Evolutionary conservation across 2,888 invertebrate species (phyloP), one percentile per base, ranked within the genome.

Genomic region (Poecilus cupreus): DNA sequence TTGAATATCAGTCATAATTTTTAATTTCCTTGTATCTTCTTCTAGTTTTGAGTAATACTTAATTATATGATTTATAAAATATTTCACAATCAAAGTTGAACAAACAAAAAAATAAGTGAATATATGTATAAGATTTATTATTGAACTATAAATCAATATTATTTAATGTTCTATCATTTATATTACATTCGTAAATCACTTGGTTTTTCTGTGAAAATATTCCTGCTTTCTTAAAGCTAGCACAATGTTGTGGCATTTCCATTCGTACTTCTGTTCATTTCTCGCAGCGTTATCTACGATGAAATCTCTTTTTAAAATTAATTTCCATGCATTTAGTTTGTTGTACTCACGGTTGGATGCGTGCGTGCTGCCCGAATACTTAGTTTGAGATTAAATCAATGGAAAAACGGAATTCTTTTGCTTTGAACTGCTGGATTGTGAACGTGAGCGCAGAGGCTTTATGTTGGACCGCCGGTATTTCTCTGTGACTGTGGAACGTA

Each of bases 301-400:
- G 43, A 43, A 3, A 43, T 43, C 43, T 43, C 43, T 43, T 43
- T 43, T 43, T 43, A 43, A 43, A 43, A 43, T 43, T 43, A 43
- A 43, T 43, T 39, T 43, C 43, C 43, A 43, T 43, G 43, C 43
- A 51, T 51, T 51, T 51, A 51, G 51, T 51, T 51, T 51, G 51
- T 51, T 51, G 43, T 43, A 13, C 43, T 43, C 43, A 43, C 43
- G 43, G 43, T 43, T 43, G 43, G 13, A 11, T 43, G 43, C 49
- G 49, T 49, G 49, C 49, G 49, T 49, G 49, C 49, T 49, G 49
- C 13, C 54, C 60, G 32, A 60, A 60, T 60, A 32, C 60, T 32
- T 54, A 54, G 16, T 51, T 51, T 60, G 60, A 60, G 60, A 60
- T 60, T 60, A 26, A 60, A 60, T 60, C 60, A 60, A 32, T 60